Conservation (phyloP, 1,140 invertebrate species). For the Bursaphelenchus mucronatus region DNA sequence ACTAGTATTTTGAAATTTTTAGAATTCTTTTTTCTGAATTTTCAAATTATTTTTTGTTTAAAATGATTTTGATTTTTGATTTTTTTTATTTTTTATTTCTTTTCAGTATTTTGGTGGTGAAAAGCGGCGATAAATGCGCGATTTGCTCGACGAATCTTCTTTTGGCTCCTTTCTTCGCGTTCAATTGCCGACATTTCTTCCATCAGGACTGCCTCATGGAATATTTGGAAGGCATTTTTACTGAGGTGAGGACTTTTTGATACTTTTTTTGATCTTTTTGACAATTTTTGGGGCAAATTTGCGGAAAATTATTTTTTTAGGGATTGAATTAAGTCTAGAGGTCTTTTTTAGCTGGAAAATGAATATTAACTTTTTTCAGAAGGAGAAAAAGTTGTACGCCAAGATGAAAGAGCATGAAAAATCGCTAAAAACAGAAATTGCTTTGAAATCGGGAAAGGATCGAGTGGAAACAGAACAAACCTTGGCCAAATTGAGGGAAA, state of each 20-base stretch:
- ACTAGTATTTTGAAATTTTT: too few relatives aligned
- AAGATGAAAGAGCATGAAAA: neutral
- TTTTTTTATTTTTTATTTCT: slow-evolving; percentile 2
- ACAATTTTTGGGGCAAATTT: too few relatives aligned
- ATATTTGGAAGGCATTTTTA: slow-evolving; percentile 65
- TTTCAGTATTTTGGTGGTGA: slow-evolving; percentile 72
- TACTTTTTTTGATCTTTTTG: neutral
- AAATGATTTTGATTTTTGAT: slow-evolving; percentile 10
- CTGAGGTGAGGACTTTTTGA: neutral
- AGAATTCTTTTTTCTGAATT: too few relatives aligned
- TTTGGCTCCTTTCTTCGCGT: slow-evolving; percentile 81
- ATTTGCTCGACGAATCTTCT: slow-evolving; percentile 76
- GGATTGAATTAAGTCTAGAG: too few relatives aligned
- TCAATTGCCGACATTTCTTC: slow-evolving; percentile 88
- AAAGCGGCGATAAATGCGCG: slow-evolving; percentile 73
- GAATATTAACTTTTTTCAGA: neutral
- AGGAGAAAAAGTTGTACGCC: slow-evolving; percentile 16
- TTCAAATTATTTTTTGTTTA: neutral
- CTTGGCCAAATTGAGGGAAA: slow-evolving; percentile 12
- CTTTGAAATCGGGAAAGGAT: slow-evolving; percentile 13
- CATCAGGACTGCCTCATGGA: slow-evolving; percentile 85
- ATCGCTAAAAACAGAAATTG: slow-evolving; percentile 7
- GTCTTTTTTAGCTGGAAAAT: too few relatives aligned
- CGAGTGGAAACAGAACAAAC: slow-evolving; percentile 4
- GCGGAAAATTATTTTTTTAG: too few relatives aligned